A percentile compares a stretch with the other conserved stretches of the same genome.
Evolutionary conservation across 2,888 invertebrate species (phyloP).

Genomic region (Phrixothrix hirtus): DNA sequence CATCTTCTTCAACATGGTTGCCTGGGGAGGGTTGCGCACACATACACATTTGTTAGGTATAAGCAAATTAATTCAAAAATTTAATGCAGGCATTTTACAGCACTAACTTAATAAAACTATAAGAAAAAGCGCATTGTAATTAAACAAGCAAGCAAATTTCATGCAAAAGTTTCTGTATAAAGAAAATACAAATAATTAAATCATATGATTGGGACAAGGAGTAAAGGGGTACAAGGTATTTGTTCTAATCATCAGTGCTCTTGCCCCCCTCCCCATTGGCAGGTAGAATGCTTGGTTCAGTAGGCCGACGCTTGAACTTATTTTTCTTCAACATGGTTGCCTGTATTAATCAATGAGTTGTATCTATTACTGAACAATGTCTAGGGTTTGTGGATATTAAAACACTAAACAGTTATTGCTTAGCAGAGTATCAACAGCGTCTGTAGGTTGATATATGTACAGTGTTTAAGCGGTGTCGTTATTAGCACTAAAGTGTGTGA

Average conservation of each 20-base stretch:
- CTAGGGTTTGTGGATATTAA: conserved; percentile 13
- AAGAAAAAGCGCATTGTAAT: conserved; percentile 14
- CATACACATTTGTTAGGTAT: conserved; percentile 28
- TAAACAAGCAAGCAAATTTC: conserved; percentile 29
- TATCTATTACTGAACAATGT: conserved; percentile 14
- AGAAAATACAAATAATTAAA: conserved; percentile 10
- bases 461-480: conserved; percentile 12
- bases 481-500: conserved; percentile 14
- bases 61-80: conserved; percentile 21
- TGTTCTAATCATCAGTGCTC: conserved; percentile 63
- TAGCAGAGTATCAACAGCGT: conserved; percentile 23
- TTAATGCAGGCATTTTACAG: conserved; percentile 17
- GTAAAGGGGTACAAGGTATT: conserved; percentile 41
- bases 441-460: conserved; percentile 21
- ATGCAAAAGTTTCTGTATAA: conserved; percentile 15
- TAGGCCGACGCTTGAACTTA: conserved; percentile 95
- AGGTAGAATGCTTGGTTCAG: conserved; percentile 76
- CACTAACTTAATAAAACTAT: conserved; percentile 12
- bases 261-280: conserved; percentile 73
- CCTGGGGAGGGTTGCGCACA: conserved; percentile 69
- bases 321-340: conserved; percentile 99
- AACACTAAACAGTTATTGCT: conserved; percentile 19
- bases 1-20: conserved; percentile 99
- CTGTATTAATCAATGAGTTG: conserved; percentile 59
- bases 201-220: conserved; percentile 22